Conservation (phyloP, 2,113 vertebrate genomes). For the Siniperca chuatsi region DNA sequence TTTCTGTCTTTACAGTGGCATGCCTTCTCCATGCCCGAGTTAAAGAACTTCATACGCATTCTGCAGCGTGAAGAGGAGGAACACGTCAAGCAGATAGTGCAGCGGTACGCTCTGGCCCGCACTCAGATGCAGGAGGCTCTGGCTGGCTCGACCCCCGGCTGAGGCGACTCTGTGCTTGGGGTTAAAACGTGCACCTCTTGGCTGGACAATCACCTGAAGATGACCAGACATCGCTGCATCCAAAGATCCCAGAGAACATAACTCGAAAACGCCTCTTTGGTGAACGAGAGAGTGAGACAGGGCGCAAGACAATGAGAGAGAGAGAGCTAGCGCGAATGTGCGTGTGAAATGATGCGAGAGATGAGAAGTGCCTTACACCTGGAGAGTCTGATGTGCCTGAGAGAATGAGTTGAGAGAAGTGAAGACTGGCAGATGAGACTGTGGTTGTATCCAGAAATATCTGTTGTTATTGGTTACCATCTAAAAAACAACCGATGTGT, state of each 20-base stretch:
- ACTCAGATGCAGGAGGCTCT: slow-evolving; percentile 90
- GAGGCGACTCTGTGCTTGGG: slow-evolving; percentile 68
- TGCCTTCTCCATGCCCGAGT: slow-evolving; percentile 93
- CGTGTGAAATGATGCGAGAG: slow-evolving; percentile 78
- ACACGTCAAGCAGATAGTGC: slow-evolving; percentile 90
- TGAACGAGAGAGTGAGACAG: slow-evolving; percentile 77
- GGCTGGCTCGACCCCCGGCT: slow-evolving; percentile 86
- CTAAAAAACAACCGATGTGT: not conserved
- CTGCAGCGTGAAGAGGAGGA: slow-evolving; percentile 95
- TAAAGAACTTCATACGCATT: slow-evolving; percentile 94
- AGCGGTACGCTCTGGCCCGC: slow-evolving; percentile 89
- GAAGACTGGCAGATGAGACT: slow-evolving; percentile 64
- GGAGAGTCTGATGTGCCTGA: slow-evolving; percentile 83
- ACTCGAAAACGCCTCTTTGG: slow-evolving; percentile 72
- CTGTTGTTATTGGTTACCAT: slow-evolving; percentile 31
- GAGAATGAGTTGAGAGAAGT: slow-evolving; percentile 77
- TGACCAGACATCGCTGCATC: slow-evolving; percentile 69
- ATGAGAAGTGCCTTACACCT: slow-evolving; percentile 82
- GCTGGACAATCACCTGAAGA: slow-evolving; percentile 53
- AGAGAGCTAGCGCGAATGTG: slow-evolving; percentile 77
- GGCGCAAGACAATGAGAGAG: slow-evolving; percentile 72
- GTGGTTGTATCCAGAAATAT: slow-evolving; percentile 40
- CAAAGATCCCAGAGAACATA: slow-evolving; percentile 72
- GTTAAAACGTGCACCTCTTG: slow-evolving; percentile 59
- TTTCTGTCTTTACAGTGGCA: slow-evolving; percentile 87